Percentiles rank a stretch among this genome's conserved stretches.
These are phyloP conservation scores for Huso huso DNA, from an alignment of 2,797 vertebrate species.

Conservation along the genomic window DNA sequence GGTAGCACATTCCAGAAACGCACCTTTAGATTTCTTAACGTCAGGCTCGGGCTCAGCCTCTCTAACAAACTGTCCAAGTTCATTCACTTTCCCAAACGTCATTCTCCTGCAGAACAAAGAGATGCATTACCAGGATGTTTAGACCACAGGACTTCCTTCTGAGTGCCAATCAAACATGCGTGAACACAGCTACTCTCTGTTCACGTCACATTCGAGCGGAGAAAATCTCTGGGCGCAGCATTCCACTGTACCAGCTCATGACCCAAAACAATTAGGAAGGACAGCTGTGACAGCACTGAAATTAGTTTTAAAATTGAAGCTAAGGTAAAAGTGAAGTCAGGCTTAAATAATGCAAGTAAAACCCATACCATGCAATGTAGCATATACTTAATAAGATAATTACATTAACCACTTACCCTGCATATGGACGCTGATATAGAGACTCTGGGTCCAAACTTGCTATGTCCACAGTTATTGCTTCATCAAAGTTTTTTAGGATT, in stretches of 20 bases:
- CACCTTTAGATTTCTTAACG: constrained; percentile 96
- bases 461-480: constrained; percentile 94
- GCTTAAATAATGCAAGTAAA: no score
- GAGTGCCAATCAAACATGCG: no score
- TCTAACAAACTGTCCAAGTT: constrained; percentile 93
- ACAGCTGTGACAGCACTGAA: no score
- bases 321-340: no score
- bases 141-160: neutral
- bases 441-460: constrained; percentile 94
- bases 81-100: constrained; percentile 95
- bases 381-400: neutral
- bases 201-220: neutral
- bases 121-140: neutral
- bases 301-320: no score
- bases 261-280: neutral
- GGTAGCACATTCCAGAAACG: constrained; percentile 3
- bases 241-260: neutral
- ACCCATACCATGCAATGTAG: neutral
- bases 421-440: constrained; percentile 89
- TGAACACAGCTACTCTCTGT: neutral
- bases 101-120: constrained; percentile 69
- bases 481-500: constrained; percentile 98
- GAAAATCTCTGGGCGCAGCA: neutral
- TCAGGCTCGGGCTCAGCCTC: constrained; percentile 97
- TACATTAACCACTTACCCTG: constrained; percentile 69